Evolutionary conservation across 2,888 invertebrate genomes (phyloP), one percentile per base, ranked within the genome.

Genomic region (Epistrophe eligans): DNA sequence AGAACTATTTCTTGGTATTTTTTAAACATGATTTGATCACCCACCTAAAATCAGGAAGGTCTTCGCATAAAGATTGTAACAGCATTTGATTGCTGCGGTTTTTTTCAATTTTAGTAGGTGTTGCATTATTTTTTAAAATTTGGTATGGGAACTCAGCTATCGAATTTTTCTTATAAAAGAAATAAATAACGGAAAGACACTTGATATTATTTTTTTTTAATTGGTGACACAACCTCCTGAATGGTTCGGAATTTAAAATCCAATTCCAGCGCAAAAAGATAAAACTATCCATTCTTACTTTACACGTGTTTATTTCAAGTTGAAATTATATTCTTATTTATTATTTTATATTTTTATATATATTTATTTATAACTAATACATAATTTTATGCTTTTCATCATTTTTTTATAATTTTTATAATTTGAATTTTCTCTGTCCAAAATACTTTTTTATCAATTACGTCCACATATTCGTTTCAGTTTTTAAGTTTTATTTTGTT

Each of bases 261-360:
- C 11, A 3, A 38, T 38, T 38, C 0, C 38, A 11, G 38, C 13
- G 13, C n/a, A 45, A 45, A 4, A 6, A 35, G 13, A 10, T 8
- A n/a, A 58, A 62, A 55, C 32, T 50, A 38, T 24, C 4, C 6
- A 45, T 40, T 58, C 38, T 52, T 79, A 74, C 77, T 81, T 81
- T 74, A 85, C 84, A 77, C 40, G 80, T 52, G 77, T 85, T 85
- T 85, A 85, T 85, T 85, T 77, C 77, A 85, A 74, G 62, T 79
- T 85, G 73, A 85, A 84, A 80, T 84, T 80, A 70, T 52, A 73
- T 72, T 85, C 73, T 79, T 58, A 79, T 71, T 85, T 79, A 79
- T 72, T 55, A 62, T 84, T 79, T 81, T 72, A 84, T 79, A 80
- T 76, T 62, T 81, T 60, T 73, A 40, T 70, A 70, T 73, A 45